Evolutionary conservation across 2,888 invertebrate genomes (phyloP).

Genomic region (Scaptodrosophila latifasciaeformis): DNA sequence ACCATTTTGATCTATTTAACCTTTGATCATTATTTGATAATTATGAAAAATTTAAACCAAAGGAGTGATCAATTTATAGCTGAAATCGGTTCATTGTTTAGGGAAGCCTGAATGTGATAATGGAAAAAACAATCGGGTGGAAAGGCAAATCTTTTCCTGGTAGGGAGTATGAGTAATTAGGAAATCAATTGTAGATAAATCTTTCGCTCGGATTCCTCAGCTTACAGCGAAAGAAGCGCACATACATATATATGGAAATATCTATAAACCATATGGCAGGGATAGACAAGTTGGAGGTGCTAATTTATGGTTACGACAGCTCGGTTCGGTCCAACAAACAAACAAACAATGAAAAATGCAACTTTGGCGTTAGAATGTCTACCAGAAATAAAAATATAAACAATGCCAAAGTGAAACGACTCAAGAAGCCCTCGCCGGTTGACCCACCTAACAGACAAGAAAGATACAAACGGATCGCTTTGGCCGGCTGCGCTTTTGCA

Average conservation of each 20-base stretch:
- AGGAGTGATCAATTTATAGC: no score
- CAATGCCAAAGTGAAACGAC: conserved; percentile 7
- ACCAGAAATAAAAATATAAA: conserved; percentile 15
- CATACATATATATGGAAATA: background rate
- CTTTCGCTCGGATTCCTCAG: conserved; percentile 47
- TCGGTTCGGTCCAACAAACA: background rate
- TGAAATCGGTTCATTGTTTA: conserved; percentile 44
- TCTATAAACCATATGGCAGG: conserved; percentile 49
- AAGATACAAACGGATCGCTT: conserved; percentile 1
- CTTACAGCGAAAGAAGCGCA: conserved; percentile 23
- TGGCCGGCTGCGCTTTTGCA: conserved; percentile 27
- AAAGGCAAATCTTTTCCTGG: no score
- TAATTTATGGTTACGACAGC: conserved; percentile 58
- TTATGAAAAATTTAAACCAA: no score
- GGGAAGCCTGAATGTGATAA: conserved; percentile 34
- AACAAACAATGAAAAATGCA: background rate
- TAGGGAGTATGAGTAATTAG: no score
- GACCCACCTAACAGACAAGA: conserved; percentile 37
- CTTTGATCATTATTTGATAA: no score
- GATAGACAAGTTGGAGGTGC: conserved; percentile 49
- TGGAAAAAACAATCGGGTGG: no score
- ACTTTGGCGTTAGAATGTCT: conserved; percentile 47
- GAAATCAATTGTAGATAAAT: conserved; percentile 53
- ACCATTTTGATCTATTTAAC: no score
- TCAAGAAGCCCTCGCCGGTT: conserved; percentile 24